Base-by-base conservation (phyloP, 2,888 invertebrate species). In the Plusia festucae region DNA sequence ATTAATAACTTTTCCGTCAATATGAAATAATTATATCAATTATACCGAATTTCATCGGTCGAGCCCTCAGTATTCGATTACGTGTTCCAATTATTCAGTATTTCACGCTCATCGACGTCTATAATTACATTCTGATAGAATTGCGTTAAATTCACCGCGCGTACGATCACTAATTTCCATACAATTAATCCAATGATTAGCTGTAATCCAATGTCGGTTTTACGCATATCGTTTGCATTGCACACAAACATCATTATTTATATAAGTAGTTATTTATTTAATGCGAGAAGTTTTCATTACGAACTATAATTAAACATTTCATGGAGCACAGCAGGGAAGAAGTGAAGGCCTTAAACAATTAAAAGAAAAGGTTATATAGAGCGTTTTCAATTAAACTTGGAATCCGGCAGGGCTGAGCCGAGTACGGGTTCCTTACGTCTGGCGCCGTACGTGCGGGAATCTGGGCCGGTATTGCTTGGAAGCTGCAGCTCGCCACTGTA, bases 91-190 rank as follows among this genome's bases (percentile, higher is more conserved):
- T 92, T 91, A 93, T 90, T 88, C 89, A 88, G 89, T 92, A 91
- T 93, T 93, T 93, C 91, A 90, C 89, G 91, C 89, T 89, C 90
- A 91, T 91, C 89, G 92, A 89, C 85, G 83, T 90, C 90, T 90
- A 89, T 94, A 94, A 94, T 94, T 94, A 93, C 89, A 91, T 91
- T 91, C 88, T 88, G 91, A 91, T 91, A 88, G 89, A 90, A 92
- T 89, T 90, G 88, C 88, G 90, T 93, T 92, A 88, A 92, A 92
- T 92, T 91, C 90, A 88, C 87, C 85, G 75, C 89, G 77, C 85
- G 85, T 87, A 84, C 90, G 85, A 88, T 87, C 87, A 89, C 90
- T 88, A 92, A 93, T 93, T 92, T 90, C 88, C 90, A 90, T 91
- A 88, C 88, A 90, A 93, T 93, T 91, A 93, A 92, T 91, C 90